Evolutionary conservation across 2,888 invertebrate genomes (phyloP).

Genomic region (Drosophila rubida): DNA sequence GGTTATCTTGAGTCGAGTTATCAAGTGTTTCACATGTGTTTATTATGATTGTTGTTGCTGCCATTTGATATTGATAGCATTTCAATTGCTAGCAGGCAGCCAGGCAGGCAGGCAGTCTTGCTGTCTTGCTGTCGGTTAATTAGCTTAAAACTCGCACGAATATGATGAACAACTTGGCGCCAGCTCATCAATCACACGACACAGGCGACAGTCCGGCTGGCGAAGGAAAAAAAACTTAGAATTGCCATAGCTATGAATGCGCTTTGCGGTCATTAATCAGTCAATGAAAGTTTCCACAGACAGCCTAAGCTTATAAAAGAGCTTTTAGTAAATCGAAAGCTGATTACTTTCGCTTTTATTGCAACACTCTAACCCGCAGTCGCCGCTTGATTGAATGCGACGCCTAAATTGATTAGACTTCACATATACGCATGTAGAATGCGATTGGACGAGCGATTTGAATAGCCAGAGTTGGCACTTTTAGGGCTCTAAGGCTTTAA

Average conservation of each 20-base stretch:
- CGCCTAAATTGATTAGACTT: neutral
- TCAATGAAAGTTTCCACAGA: slow-evolving; percentile 7
- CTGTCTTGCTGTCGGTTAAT: slow-evolving; percentile 49
- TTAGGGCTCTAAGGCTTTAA: neutral
- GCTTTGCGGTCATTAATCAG: slow-evolving; percentile 12
- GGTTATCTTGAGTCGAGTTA: slow-evolving; percentile 66
- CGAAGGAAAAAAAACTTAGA: slow-evolving; percentile 1
- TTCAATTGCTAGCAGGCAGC: slow-evolving; percentile 31
- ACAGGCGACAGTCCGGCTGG: slow-evolving; percentile 38
- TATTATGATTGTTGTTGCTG: slow-evolving; percentile 25
- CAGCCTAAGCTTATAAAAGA: neutral
- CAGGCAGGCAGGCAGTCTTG: neutral
- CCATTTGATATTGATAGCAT: slow-evolving; percentile 48
- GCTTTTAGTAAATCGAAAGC: neutral
- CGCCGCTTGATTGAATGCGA: neutral
- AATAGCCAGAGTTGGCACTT: neutral
- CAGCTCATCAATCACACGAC: slow-evolving; percentile 57
- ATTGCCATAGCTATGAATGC: slow-evolving; percentile 8
- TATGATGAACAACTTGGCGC: slow-evolving; percentile 46
- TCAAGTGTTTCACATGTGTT: slow-evolving; percentile 63
- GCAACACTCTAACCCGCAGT: neutral
- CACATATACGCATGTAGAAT: neutral
- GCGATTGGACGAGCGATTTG: neutral
- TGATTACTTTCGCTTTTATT: slow-evolving; percentile 4
- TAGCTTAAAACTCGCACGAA: slow-evolving; percentile 47